phyloP scores from a whole-genome alignment of 2,888 invertebrate species.

The Ectemnius cavifrons region DNA sequence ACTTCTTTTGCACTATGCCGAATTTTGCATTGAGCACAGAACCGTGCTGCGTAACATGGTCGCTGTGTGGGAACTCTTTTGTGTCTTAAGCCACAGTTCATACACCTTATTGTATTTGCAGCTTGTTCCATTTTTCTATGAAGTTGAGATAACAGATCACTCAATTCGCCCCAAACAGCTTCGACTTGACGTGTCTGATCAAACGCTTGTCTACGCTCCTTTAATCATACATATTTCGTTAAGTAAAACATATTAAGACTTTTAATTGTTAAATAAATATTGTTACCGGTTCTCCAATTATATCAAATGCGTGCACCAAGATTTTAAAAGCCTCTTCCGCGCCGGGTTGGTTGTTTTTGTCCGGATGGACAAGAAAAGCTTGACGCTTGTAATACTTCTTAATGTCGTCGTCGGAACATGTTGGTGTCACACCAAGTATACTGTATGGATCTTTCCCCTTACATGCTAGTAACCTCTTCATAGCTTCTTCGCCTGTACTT shows the following conservation, averaged over 20 bases:
- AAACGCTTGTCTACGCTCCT: constrained; percentile 88
- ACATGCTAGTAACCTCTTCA: constrained; percentile 94
- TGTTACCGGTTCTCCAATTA: constrained; percentile 92
- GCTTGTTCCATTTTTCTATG: constrained; percentile 97
- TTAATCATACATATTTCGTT: constrained; percentile 41
- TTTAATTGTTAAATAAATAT: neutral
- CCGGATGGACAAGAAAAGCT: constrained; percentile 96
- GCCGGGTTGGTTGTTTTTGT: constrained; percentile 96
- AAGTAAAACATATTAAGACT: neutral
- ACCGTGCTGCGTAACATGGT: constrained; percentile 94
- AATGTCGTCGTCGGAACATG: constrained; percentile 95
- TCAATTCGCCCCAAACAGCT: constrained; percentile 93
- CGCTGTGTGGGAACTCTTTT: constrained; percentile 91
- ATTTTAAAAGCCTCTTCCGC: constrained; percentile 98
- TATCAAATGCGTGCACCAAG: constrained; percentile 95
- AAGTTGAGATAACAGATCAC: constrained; percentile 90
- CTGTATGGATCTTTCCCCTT: constrained; percentile 98
- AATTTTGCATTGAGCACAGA: constrained; percentile 93
- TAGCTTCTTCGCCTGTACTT: constrained; percentile 95
- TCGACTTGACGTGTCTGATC: constrained; percentile 88
- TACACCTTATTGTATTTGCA: constrained; percentile 95
- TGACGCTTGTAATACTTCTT: constrained; percentile 96
- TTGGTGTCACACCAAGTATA: constrained; percentile 91
- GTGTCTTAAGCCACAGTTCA: constrained; percentile 94
- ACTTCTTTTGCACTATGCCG: constrained; percentile 94